Evolutionary conservation across 2,797 vertebrate genomes (phyloP), one percentile per base, ranked within the genome.

Genomic region (Lithobates sylvaticus): DNA sequence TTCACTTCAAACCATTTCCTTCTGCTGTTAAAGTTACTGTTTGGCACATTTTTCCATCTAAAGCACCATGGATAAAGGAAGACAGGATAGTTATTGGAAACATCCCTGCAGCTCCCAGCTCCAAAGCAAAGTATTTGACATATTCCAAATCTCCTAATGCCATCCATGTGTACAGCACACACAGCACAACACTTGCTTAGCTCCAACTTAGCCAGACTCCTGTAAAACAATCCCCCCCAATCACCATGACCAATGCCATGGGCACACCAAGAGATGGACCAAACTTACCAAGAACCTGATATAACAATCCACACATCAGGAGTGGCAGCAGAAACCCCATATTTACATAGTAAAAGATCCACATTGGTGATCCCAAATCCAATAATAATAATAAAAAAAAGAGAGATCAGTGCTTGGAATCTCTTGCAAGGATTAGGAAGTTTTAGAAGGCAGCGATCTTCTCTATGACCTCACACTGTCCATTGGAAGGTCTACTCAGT

Each of bases 321-420:
- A 98, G 93, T 91, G 96, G 93, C 92, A 93, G 96, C 95, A 99
- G 95, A 89, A 96, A 96, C 96, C 94, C 95, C 98, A 99, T 99
- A 92, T 95, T 99, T 91, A 95, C 96, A 98, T 97, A 97, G 95
- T 97, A 96, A 92, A 92, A 94, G 95, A 95, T 97, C 96, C 97
- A 96, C 92, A 44, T 88, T 36, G 89, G 93, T 18, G 67, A 7
- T 92, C 90, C 95, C 91, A 96, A 96, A 96, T 94, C 95, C 94
- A 94, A 89, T 84, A n/a, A 47, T 18, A 77, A 39, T 23, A 74
- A 36, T 32, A 32, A 13, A 16, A 32, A 77, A 50, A n/a, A 75
- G 27, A 39, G 32, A 13, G 10, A 50, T 21, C 18, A 36, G 54
- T 16, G 70, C 54, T 27, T 73, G 34, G 7, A 27, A 21, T 58